Base-by-base conservation (phyloP, 2,113 vertebrate species). In the Romanogobio albipinnatus region DNA sequence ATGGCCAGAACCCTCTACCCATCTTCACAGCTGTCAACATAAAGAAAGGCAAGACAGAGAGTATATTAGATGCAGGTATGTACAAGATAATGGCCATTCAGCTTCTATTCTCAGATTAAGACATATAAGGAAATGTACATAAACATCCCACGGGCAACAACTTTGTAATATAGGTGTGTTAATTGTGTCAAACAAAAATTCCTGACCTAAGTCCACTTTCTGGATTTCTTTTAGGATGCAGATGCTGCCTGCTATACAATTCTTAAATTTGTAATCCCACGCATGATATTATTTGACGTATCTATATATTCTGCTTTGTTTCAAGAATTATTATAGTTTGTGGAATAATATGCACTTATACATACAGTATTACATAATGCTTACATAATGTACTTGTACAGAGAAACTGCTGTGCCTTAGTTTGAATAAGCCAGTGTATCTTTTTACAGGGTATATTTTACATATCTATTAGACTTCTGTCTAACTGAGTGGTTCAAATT, bases 1-100 rank as follows among this genome's bases (percentile, higher is more conserved):
- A 15, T 0, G 97, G 96, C 64, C 96, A 97, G 92, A 97, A 97
- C 86, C 96, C 96, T 61, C 82, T 96, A 49, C 96, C 96, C 15
- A 95, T 97, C 78, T 97, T 96, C 86, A 95, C 94, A 81, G 95
- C 96, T 68, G 91, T 97, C 88, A 97, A 96, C 85, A 92, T 96
- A 85, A 97, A 97, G 90, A 89, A 96, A 19, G 86, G 92, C 45
- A 91, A 66, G 10, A 1, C 93, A 22, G 93, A 51, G 9, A 70
- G 22, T 61, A 51, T n/a, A 51, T 24, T 9, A 9, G 78, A 86
- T 47, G 76, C 82, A 76, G 90, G 90, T 92, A 83, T 84, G 64
- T 58, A 62, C 9, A 70, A 70, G 17, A 4, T 22, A 70, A 70
- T 13, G 17, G 33, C 66, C 33, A 22, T 22, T 70, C 33, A 70